Evolutionary conservation across 2,888 invertebrate genomes (phyloP), one percentile per base, ranked within the genome.

Genomic region (Lasioglossum calceatum): DNA sequence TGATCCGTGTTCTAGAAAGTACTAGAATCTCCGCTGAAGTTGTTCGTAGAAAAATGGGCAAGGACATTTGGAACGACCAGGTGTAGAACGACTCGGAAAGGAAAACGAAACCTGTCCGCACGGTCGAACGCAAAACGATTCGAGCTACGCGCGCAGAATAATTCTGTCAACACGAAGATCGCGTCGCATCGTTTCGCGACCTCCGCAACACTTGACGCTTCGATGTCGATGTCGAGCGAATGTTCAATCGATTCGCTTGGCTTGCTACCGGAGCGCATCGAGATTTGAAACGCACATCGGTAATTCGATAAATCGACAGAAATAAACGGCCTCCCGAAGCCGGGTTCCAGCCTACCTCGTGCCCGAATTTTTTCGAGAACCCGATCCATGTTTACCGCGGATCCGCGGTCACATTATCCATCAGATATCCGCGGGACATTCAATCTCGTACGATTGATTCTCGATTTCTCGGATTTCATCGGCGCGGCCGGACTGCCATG

Each of bases 391-490:
- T 87, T 87, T 87, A 87, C 74, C 36, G 61, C 70, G 39, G 74
- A 61, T 77, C 72, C 61, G 78, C 36, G 84, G 84, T 87, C 84
- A 64, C 77, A 27, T 84, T 73, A 54, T 70, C 80, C 87, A 47
- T 81, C 89, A 32, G 71, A 64, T 78, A 67, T 77, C 81, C 76
- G 27, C 80, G 70, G n/a, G 90, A 89, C 83, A 91, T 91, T 89
- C 82, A 78, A 90, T 89, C 84, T 75, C 58, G 23, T 42, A 79
- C 76, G 67, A 87, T 82, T 87, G 87, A 83, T 87, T 81, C 87
- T 77, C 78, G 80, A 81, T 91, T 85, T 88, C 88, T 90, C 90
- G 67, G 71, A 80, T 90, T 88, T 89, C 91, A 85, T 82, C 67
- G 32, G 42, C 3, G 32, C 54, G 54, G 54, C 64, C 54, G 32